phyloP scores from a whole-genome alignment of 2,888 invertebrate genomes.

The Crossocerus cetratus region DNA sequence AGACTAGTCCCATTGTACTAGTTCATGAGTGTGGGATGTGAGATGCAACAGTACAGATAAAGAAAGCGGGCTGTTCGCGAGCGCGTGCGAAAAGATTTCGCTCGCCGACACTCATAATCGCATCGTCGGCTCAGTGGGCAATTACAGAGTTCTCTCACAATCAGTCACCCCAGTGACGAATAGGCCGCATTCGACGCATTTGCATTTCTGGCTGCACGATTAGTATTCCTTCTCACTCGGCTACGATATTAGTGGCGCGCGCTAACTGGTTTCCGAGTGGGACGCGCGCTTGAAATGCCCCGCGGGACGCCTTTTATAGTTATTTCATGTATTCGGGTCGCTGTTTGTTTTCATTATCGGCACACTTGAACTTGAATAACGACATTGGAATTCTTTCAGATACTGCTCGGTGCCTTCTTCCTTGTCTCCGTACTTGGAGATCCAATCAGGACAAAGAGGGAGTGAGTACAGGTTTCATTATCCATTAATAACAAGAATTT shows the following conservation, averaged over 20 bases:
- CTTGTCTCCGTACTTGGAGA: constrained; percentile 76
- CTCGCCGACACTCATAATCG: not conserved
- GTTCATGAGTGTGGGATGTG: not conserved
- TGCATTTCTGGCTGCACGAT: constrained; percentile 27
- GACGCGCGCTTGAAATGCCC: not conserved
- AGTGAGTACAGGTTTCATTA: constrained; percentile 62
- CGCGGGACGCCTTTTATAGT: not conserved
- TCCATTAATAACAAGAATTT: too few relatives aligned
- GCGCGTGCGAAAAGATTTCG: too few relatives aligned
- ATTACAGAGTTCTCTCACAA: constrained; percentile 20
- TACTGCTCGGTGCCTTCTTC: constrained; percentile 80
- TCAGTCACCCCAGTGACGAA: constrained; percentile 40
- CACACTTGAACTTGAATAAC: not conserved
- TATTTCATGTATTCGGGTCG: not conserved
- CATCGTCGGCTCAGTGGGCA: constrained; percentile 28
- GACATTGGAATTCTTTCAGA: constrained; percentile 76
- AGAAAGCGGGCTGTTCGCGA: too few relatives aligned
- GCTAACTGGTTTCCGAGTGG: not conserved
- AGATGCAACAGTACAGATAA: not conserved
- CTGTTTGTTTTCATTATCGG: constrained; percentile 1
- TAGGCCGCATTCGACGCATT: constrained; percentile 26
- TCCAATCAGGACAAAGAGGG: constrained; percentile 72
- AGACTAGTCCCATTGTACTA: not conserved
- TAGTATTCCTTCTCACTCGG: constrained; percentile 15
- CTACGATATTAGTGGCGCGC: not conserved